Percentiles rank a stretch among this genome's conserved stretches.
Conservation (phyloP, 2,113 vertebrate genomes). For the Phaethon lepturus region DNA sequence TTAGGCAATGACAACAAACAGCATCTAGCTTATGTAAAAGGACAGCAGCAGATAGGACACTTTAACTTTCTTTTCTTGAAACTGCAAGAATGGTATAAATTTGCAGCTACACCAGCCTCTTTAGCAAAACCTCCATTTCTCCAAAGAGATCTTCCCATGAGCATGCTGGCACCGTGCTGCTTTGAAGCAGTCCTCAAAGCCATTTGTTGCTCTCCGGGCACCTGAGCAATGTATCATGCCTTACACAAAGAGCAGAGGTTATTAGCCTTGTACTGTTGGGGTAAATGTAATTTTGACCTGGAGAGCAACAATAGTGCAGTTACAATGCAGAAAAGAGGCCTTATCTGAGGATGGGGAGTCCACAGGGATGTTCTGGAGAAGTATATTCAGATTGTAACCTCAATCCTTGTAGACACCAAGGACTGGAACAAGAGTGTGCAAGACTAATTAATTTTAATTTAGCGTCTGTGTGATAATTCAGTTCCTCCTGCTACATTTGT, state of each 20-base stretch:
- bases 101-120: not conserved
- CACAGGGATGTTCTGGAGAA: not conserved
- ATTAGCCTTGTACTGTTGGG: not conserved
- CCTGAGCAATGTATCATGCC: not conserved
- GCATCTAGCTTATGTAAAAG: not conserved
- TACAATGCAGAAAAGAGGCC: not conserved
- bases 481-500: not conserved
- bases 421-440: not conserved
- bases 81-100: conserved; percentile 8
- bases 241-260: not conserved
- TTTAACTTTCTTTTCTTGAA: not conserved
- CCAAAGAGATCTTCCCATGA: not conserved
- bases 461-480: not conserved
- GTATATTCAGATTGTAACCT: not conserved
- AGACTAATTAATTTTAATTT: not conserved
- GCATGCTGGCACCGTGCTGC: not conserved
- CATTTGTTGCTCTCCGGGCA: conserved; percentile 1
- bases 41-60: not conserved
- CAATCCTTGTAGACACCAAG: not conserved
- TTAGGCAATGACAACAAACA: not conserved
- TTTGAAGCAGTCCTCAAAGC: conserved; percentile 35
- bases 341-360: not conserved
- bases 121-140: not conserved
- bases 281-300: not conserved
- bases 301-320: not conserved